These are phyloP conservation scores for Melieria picta DNA, from an alignment of 2,888 invertebrate species.

Conservation along the genomic window DNA sequence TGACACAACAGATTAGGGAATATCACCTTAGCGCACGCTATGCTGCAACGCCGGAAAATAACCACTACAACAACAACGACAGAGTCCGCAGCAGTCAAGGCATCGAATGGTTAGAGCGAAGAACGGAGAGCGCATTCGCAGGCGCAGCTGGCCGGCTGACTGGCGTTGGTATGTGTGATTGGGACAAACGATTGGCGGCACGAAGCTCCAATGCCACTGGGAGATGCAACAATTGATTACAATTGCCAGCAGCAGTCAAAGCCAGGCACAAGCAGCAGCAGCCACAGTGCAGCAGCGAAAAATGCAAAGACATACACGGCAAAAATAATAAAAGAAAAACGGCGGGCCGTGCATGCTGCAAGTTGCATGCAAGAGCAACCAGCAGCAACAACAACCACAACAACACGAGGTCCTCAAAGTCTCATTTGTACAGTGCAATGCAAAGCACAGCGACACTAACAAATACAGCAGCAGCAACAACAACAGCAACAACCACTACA, in stretches of 20 bases:
- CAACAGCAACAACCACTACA: background rate
- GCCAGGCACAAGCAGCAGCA: constrained; percentile 13
- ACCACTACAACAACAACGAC: background rate
- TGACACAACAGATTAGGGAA: constrained; percentile 65
- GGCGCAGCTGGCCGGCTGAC: too few species aligned
- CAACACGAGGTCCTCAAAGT: background rate
- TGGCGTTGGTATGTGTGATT: constrained; percentile 9
- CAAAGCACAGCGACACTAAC: constrained; percentile 13
- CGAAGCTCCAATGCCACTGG: constrained; percentile 39
- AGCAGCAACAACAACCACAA: constrained; percentile 6
- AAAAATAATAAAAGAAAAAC: too few species aligned
- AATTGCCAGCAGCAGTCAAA: constrained; percentile 39
- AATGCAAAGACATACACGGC: constrained; percentile 15
- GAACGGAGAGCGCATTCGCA: background rate
- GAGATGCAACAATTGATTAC: constrained; percentile 62
- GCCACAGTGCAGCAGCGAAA: constrained; percentile 5
- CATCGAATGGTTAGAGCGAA: background rate
- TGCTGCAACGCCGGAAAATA: constrained; percentile 13
- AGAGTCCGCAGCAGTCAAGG: background rate
- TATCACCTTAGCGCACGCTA: constrained; percentile 58
- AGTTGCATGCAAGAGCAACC: constrained; percentile 7
- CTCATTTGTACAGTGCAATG: background rate
- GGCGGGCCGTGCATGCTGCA: background rate
- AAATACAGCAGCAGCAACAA: constrained; percentile 11
- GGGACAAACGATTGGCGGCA: constrained; percentile 47